A percentile compares a stretch with the other conserved stretches of the same genome.
phyloP scores from a whole-genome alignment of 2,113 vertebrate species.

The Eclectus roratus region DNA sequence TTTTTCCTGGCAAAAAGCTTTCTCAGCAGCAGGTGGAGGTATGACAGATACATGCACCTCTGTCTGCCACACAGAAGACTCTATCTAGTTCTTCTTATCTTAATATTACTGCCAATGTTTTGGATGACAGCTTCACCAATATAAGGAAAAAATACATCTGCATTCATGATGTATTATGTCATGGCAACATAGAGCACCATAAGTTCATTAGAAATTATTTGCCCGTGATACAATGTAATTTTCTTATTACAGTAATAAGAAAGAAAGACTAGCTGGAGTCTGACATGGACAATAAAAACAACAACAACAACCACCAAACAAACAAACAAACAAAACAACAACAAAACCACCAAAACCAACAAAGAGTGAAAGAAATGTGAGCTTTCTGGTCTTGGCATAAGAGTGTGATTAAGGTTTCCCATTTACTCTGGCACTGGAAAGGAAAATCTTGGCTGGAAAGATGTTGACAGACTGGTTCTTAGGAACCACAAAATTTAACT shows the following conservation, averaged over 20 bases:
- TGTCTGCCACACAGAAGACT: not conserved
- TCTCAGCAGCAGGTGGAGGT: not conserved
- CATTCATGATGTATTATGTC: not conserved
- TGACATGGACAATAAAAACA: not conserved
- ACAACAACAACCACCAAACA: not conserved
- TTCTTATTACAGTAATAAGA: not conserved
- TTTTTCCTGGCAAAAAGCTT: not conserved
- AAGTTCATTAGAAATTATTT: not conserved
- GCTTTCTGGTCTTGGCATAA: not conserved
- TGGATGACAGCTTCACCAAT: not conserved
- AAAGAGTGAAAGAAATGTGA: not conserved
- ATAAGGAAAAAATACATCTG: not conserved
- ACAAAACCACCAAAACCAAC: not conserved
- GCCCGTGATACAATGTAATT: not conserved
- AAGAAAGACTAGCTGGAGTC: not conserved
- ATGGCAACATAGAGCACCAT: not conserved
- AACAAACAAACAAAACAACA: not conserved
- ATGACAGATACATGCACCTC: not conserved
- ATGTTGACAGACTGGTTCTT: slow-evolving; percentile 17
- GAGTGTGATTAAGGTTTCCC: not conserved
- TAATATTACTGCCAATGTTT: not conserved
- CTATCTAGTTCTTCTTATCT: not conserved
- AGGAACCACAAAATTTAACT: slow-evolving; percentile 23
- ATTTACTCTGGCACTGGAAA: slow-evolving; percentile 23
- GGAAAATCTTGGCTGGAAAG: not conserved